Evolutionary conservation across 2,113 vertebrate species (phyloP).

Genomic region (Philantomba maxwellii): DNA sequence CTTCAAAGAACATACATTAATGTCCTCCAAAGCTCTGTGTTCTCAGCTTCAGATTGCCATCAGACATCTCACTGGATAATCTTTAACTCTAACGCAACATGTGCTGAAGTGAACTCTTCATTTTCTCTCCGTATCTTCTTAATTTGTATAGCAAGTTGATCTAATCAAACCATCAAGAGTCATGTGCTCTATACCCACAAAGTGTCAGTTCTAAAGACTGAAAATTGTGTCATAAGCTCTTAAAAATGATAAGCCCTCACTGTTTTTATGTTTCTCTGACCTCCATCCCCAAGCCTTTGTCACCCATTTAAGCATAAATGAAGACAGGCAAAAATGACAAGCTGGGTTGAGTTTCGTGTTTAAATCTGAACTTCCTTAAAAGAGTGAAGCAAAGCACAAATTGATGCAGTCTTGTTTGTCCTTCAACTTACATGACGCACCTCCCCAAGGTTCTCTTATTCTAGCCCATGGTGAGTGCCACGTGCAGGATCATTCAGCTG

Average conservation of each 20-base stretch:
- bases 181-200: not conserved
- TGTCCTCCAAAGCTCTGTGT: not conserved
- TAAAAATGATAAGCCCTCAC: not conserved
- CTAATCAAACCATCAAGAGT: not conserved
- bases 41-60: not conserved
- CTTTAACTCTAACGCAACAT: not conserved
- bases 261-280: not conserved
- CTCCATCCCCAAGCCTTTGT: not conserved
- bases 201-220: not conserved
- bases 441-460: slow-evolving; percentile 60
- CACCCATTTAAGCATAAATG: not conserved
- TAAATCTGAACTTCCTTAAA: slow-evolving; percentile 45
- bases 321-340: not conserved
- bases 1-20: not conserved
- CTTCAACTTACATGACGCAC: slow-evolving; percentile 20
- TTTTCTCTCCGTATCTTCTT: not conserved
- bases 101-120: not conserved
- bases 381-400: not conserved
- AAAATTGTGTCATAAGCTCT: not conserved
- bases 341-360: slow-evolving; percentile 8
- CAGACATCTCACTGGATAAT: not conserved
- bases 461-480: slow-evolving; percentile 46
- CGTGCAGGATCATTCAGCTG: slow-evolving; percentile 59
- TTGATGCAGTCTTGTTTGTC: slow-evolving; percentile 50
- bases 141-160: not conserved